These are phyloP conservation scores for Sinocyclocheilus anshuiensis DNA, from an alignment of 2,113 vertebrate species.

Conservation along the genomic window DNA sequence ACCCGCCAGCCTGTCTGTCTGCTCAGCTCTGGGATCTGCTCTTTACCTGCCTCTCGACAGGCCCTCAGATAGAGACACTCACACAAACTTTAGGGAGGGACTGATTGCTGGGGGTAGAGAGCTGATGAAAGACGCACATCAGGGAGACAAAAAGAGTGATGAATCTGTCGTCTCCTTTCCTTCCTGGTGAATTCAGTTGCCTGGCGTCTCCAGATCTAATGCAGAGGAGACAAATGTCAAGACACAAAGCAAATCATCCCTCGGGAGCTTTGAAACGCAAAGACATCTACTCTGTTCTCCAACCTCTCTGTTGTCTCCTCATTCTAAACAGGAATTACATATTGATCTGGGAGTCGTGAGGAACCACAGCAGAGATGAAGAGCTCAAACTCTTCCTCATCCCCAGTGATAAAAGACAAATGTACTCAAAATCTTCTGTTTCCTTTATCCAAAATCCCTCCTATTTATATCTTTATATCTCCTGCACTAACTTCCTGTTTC, in stretches of 20 bases:
- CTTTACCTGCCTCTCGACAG: slow-evolving; percentile 31
- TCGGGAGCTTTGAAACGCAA: too few relatives aligned
- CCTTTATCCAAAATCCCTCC: not conserved
- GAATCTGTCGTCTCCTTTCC: slow-evolving; percentile 41
- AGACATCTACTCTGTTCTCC: too few relatives aligned
- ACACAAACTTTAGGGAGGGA: not conserved
- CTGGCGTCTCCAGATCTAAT: slow-evolving; percentile 20
- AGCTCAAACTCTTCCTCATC: slow-evolving; percentile 24
- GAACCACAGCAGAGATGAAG: slow-evolving; percentile 19
- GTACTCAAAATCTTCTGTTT: not conserved
- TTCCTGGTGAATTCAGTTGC: not conserved
- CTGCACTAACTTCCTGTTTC: not conserved
- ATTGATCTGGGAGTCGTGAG: slow-evolving; percentile 37
- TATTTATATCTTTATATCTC: not conserved
- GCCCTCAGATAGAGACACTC: not conserved
- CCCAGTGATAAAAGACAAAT: slow-evolving; percentile 4
- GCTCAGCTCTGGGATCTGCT: slow-evolving; percentile 20
- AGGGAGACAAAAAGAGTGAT: not conserved
- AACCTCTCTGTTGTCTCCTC: too few relatives aligned
- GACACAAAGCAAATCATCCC: slow-evolving; percentile 26
- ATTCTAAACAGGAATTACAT: slow-evolving; percentile 9
- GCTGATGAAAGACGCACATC: slow-evolving; percentile 23
- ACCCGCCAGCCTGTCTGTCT: slow-evolving; percentile 65
- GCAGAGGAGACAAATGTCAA: slow-evolving; percentile 25
- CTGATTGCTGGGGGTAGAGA: too few relatives aligned